phyloP scores from a whole-genome alignment of 2,113 vertebrate species.

The Haemorhous mexicanus region DNA sequence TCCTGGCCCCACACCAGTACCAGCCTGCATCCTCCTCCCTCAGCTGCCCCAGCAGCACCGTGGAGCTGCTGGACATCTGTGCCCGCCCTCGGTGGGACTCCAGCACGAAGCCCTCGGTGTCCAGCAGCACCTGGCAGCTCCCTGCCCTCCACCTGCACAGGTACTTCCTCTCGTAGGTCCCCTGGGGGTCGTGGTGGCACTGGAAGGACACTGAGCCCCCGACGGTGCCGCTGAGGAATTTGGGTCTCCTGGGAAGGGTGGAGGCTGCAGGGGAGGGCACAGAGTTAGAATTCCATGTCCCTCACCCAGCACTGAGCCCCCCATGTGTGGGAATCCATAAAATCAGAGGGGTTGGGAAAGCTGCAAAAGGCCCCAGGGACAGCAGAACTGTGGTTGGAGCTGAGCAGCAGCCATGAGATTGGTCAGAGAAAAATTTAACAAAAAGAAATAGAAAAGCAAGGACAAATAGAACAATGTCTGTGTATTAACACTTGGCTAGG shows the following conservation, averaged over 20 bases:
- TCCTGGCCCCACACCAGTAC: slow-evolving; percentile 52
- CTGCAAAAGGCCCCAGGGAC: too few species aligned
- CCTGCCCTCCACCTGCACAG: slow-evolving; percentile 40
- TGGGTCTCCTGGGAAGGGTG: not conserved
- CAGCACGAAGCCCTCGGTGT: not conserved
- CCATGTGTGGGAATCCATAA: too few species aligned
- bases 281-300: rapidly evolving
- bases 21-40: slow-evolving; percentile 21
- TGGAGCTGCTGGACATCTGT: not conserved
- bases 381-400: too few species aligned
- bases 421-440: too few species aligned
- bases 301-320: rapidly evolving
- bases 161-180: not conserved
- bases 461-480: too few species aligned
- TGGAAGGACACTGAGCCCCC: not conserved
- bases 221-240: not conserved
- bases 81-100: not conserved
- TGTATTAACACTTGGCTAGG: too few species aligned
- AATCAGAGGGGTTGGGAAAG: too few species aligned
- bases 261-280: not conserved
- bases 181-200: not conserved
- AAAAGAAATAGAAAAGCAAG: too few species aligned
- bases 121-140: not conserved
- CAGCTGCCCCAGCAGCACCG: not conserved
- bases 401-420: too few species aligned